Evolutionary conservation across 2,888 invertebrate species (phyloP).

Genomic region (Drosophila mettleri): DNA sequence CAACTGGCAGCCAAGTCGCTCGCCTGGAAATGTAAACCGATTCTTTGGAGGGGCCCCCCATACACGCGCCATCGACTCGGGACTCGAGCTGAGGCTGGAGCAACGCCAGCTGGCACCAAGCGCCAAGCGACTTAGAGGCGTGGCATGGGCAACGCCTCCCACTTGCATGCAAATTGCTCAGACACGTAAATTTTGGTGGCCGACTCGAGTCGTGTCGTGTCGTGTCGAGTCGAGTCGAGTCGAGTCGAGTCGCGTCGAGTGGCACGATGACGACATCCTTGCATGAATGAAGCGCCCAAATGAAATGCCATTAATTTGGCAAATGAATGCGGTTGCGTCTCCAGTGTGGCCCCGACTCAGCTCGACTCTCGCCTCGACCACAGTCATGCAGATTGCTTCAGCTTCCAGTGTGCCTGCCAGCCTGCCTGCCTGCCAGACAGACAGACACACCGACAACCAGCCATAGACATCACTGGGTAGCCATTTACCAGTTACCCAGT

Average conservation of each 20-base stretch:
- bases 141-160: slow-evolving; percentile 44
- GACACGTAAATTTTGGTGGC: slow-evolving; percentile 78
- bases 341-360: slow-evolving; percentile 30
- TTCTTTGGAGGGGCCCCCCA: slow-evolving; percentile 1
- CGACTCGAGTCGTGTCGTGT: slow-evolving; percentile 24
- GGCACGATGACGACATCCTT: slow-evolving; percentile 66
- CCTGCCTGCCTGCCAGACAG: slow-evolving; percentile 13
- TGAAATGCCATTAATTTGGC: slow-evolving; percentile 82
- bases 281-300: slow-evolving; percentile 80
- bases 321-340: slow-evolving; percentile 78
- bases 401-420: slow-evolving; percentile 9
- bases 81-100: slow-evolving; percentile 35
- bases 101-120: slow-evolving; percentile 66
- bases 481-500: slow-evolving; percentile 5
- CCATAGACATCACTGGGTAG: slow-evolving; percentile 10
- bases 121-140: slow-evolving; percentile 29
- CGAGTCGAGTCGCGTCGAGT: slow-evolving; percentile 3
- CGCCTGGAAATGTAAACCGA: slow-evolving; percentile 58
- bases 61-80: neutral
- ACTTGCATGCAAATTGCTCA: slow-evolving; percentile 65
- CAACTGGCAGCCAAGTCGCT: slow-evolving; percentile 76
- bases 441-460: slow-evolving; percentile 7
- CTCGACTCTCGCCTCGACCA: slow-evolving; percentile 16
- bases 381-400: slow-evolving; percentile 31
- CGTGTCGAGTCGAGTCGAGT: slow-evolving; percentile 1